These are phyloP conservation scores for Anguilla pacifica DNA, from an alignment of 2,797 vertebrate species.

Conservation along the genomic window DNA sequence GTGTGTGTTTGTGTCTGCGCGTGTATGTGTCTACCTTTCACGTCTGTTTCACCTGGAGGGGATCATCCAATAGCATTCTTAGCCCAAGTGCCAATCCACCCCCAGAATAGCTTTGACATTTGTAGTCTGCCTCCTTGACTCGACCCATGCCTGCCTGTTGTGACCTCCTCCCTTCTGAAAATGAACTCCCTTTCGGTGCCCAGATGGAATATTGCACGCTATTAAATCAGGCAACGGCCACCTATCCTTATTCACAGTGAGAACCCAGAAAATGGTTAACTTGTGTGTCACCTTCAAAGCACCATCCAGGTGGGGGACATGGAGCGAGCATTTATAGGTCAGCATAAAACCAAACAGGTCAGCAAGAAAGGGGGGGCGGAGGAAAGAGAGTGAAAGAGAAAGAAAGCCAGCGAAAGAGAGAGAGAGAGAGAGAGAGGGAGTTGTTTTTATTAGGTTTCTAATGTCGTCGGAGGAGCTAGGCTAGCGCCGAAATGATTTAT, in stretches of 20 bases:
- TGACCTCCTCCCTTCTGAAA: not conserved
- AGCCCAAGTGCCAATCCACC: not conserved
- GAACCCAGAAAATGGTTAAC: not conserved
- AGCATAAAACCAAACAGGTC: constrained; percentile 17
- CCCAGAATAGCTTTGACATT: not conserved
- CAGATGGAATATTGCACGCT: not conserved
- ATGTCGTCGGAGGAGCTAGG: constrained; percentile 74
- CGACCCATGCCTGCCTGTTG: not conserved
- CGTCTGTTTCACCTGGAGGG: not conserved
- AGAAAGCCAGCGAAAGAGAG: constrained; percentile 30
- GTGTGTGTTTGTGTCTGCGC: too few species aligned
- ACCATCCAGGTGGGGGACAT: not conserved
- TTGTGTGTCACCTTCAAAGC: constrained; percentile 11
- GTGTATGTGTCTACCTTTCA: not conserved
- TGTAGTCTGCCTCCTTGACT: not conserved
- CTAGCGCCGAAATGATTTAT: constrained; percentile 78
- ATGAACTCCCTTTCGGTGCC: not conserved
- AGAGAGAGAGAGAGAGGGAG: constrained; percentile 49
- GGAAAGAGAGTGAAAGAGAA: constrained; percentile 17
- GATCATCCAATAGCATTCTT: not conserved
- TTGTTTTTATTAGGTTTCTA: constrained; percentile 79
- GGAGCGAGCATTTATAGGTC: not conserved
- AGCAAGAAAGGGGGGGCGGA: not conserved
- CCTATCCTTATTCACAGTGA: not conserved
- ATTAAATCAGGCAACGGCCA: not conserved